A percentile compares a stretch with the other conserved stretches of the same genome.
Conservation (phyloP, 2,113 vertebrate genomes). For the Rhegmatorhina hoffmannsi region DNA sequence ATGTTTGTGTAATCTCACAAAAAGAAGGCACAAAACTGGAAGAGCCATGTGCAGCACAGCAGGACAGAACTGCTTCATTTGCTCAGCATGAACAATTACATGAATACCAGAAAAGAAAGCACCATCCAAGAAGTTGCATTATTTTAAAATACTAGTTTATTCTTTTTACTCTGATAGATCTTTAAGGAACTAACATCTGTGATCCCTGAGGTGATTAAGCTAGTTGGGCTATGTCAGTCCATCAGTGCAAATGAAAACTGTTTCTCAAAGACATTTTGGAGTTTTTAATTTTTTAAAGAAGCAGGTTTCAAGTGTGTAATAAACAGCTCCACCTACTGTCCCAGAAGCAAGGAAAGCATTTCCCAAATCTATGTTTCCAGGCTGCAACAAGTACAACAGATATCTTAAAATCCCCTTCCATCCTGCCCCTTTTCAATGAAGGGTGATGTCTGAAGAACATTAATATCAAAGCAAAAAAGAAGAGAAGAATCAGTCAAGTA, state of each 20-base stretch:
- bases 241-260: background rate
- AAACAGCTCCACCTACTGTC: slow-evolving; percentile 63
- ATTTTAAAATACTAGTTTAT: background rate
- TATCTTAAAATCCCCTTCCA: background rate
- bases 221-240: background rate
- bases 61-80: background rate
- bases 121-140: background rate
- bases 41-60: background rate
- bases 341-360: background rate
- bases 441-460: background rate
- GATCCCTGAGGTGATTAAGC: background rate
- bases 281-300: background rate
- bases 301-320: background rate
- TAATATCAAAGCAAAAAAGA: background rate
- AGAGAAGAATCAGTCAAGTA: background rate
- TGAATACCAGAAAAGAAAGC: background rate
- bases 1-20: background rate
- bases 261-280: background rate
- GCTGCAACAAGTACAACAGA: background rate
- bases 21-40: background rate
- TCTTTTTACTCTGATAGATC: background rate
- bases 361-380: background rate
- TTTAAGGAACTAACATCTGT: background rate
- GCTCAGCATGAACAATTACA: background rate
- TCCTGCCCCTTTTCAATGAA: background rate